Evolutionary conservation across 2,888 invertebrate genomes (phyloP).

Genomic region (Priocnemis perturbator): DNA sequence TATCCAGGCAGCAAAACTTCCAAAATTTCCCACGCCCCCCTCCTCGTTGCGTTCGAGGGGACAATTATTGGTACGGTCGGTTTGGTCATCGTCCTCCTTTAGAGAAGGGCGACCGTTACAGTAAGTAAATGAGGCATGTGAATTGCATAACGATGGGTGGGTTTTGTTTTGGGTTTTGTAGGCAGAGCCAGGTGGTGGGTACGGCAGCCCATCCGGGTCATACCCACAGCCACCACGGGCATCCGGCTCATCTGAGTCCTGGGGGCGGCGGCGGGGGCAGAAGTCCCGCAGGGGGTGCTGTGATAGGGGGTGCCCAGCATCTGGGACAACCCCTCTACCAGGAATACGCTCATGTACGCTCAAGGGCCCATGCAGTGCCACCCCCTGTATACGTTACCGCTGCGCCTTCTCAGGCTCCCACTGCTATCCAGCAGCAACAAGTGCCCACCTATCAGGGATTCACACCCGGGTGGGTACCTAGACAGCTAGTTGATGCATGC

Average conservation of each 20-base stretch:
- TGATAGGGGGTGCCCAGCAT: constrained; percentile 77
- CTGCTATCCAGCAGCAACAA: constrained; percentile 73
- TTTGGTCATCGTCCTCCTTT: constrained; percentile 38
- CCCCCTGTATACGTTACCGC: constrained; percentile 84
- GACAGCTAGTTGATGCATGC: constrained; percentile 74
- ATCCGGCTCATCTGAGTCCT: constrained; percentile 69
- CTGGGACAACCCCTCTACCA: constrained; percentile 81
- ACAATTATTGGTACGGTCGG: constrained; percentile 19
- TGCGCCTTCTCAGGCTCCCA: constrained; percentile 73
- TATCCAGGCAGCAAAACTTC: no score
- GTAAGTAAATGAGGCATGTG: constrained; percentile 49
- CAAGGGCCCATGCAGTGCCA: constrained; percentile 77
- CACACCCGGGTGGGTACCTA: constrained; percentile 75
- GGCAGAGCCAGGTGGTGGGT: constrained; percentile 73
- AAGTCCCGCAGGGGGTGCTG: constrained; percentile 71
- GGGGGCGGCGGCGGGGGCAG: constrained; percentile 67
- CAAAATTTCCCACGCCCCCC: no score
- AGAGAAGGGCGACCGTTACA: constrained; percentile 19
- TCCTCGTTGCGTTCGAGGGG: no score
- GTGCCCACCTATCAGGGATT: constrained; percentile 75
- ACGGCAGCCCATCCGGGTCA: constrained; percentile 71
- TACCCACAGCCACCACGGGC: constrained; percentile 72
- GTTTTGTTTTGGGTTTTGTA: constrained; percentile 62
- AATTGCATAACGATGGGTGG: constrained; percentile 59
- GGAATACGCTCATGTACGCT: constrained; percentile 75